phyloP scores from a whole-genome alignment of 2,797 vertebrate genomes.

The Cyprinella venusta region DNA sequence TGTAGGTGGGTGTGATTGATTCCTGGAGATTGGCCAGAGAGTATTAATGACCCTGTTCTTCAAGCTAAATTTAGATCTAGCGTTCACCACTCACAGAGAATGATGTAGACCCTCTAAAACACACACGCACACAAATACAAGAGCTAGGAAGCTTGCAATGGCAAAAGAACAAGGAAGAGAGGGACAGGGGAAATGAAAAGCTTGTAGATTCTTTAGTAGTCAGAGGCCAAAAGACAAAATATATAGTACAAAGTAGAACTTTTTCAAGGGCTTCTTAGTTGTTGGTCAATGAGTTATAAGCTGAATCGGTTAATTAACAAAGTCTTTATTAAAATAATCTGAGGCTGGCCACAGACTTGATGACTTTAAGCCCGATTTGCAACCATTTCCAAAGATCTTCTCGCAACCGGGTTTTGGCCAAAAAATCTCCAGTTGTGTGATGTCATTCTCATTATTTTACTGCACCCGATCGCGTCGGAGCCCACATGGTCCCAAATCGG shows the following conservation, averaged over 20 bases:
- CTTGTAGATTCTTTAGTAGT: constrained; percentile 39
- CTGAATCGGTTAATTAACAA: not conserved
- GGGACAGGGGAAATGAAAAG: constrained; percentile 20
- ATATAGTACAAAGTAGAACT: constrained; percentile 19
- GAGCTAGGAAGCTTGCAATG: constrained; percentile 22
- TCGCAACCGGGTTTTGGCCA: no score
- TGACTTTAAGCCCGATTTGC: no score
- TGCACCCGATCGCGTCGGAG: no score
- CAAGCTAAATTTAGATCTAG: constrained; percentile 67
- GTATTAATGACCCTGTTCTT: constrained; percentile 69
- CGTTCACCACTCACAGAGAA: constrained; percentile 56
- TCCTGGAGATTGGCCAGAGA: constrained; percentile 68
- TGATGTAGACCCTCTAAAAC: constrained; percentile 38
- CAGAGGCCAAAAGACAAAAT: constrained; percentile 26
- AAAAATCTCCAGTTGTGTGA: no score
- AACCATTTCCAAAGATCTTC: no score
- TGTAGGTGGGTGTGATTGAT: constrained; percentile 64
- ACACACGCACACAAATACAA: constrained; percentile 29
- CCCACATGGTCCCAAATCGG: no score
- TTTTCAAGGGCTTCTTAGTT: not conserved
- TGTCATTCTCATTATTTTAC: no score
- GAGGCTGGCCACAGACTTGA: no score
- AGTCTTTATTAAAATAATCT: not conserved
- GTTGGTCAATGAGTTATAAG: not conserved
- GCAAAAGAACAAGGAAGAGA: constrained; percentile 12